Base-by-base conservation (phyloP, 2,888 invertebrate genomes). In the Sclerodermus sp. region DNA sequence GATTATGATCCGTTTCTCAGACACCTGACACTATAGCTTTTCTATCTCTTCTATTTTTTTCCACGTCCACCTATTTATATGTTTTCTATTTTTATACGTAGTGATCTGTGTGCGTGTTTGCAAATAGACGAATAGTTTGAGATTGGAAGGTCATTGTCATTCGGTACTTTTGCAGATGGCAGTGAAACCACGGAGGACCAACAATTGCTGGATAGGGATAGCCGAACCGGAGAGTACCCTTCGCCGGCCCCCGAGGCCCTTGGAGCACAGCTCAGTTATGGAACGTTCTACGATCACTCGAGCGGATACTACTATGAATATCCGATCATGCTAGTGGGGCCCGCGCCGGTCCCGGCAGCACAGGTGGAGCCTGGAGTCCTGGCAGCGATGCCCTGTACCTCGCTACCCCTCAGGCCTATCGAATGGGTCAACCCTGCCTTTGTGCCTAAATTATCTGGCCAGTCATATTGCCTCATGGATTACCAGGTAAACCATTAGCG, bases 381-480 rank as follows among this genome's bases (percentile, higher is more conserved):
- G 51, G 71, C 80, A 1, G 74, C 80, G 2, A 71, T 80, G 57
- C 75, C 80, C 8, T 80, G 79, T 54, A 76, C 75, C 12, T 79
- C 80, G 18, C 76, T 81, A 32, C 80, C 81, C 16, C 66, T 81
- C 15, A 77, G 80, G 58, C 78, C 80, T 45, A 73, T 81, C 34
- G 80, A 81, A 45, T 81, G 81, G 81, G 76, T 79, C 65, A 79
- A 79, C 64, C 80, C 81, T 41, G 70, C 71, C 40, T 74, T 72
- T 55, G 67, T 74, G 57, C 72, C 77, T 49, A 71, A 75, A 65
- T 53, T 72, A 47, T 66, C 60, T 46, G 66, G 62, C 41, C 71
- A 73, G 43, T 72, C 68, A 45, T 75, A 74, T 58, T 72, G 73
- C 51, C 59, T 73, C 49, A 64, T 76, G 64, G 70, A 74, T 51